Base-by-base conservation (phyloP, 2,888 invertebrate genomes). In the Protophormia terraenovae region DNA sequence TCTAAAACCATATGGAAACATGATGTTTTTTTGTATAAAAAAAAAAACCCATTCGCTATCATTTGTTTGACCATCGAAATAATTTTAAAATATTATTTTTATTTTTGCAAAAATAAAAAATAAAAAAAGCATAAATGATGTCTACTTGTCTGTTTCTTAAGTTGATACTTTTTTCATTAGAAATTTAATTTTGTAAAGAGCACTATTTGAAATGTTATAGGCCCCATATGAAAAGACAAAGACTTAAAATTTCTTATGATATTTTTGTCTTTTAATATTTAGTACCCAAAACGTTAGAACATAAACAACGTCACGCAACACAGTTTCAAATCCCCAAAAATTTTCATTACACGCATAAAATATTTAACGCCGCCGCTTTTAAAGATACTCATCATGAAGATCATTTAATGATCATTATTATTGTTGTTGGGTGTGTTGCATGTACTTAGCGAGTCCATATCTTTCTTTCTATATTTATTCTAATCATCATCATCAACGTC, bases 21-120 rank as follows among this genome's bases (percentile, higher is more conserved):
- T 84, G 69, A 60, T 73, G 53, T 32, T 64, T 22, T 77, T 58
- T 58, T 45, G 12, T 12, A 19, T 38, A 12, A n/a, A n/a, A 41
- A 45, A 24, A 16, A n/a, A 38, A 35, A 67, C 7, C 19, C 45
- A 66, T 78, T 78, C 64, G 82, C 85, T 85, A 85, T 85, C 85
- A 79, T 82, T 82, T 82, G 73, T 75, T 85, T 85, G 85, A 85
- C 85, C 85, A 85, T 85, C 85, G 85, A 85, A 85, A 82, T 73
- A 75, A 76, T 41, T 77, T 82, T 72, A n/a, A 58, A 64, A 47
- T 27, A 24, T 22, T 72, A n/a, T n/a, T n/a, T n/a, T n/a, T n/a
- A n/a, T n/a, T n/a, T n/a, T n/a, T n/a, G n/a, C 41, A 58, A 10
- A 24, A 45, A 45, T 67, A 32, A 14, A 58, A 76, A 32, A 32